Evolutionary conservation across 1,140 invertebrate genomes (phyloP), one percentile per base, ranked within the genome.

Genomic region (Theocolax elegans): DNA sequence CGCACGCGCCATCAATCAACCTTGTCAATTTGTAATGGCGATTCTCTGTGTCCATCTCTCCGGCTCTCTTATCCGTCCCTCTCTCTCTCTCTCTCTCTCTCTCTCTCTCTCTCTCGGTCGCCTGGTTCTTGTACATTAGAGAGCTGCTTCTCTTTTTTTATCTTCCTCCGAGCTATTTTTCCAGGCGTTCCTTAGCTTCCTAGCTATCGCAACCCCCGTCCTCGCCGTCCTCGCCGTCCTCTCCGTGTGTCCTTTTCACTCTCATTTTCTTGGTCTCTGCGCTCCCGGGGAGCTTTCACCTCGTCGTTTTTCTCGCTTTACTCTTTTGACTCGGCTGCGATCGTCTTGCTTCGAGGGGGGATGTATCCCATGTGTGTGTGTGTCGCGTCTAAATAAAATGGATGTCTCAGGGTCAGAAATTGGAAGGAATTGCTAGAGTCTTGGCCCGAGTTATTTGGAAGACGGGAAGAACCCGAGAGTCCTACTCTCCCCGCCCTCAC

Each of bases 21-120:
- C 77, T 85, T 86, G 86, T 87, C 86, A 87, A 86, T 87, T 87
- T 87, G 86, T 87, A 86, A 87, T 86, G 86, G 86, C 85, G 83
- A 85, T 83, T 85, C 83, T 82, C 85, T 81, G 82, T 85, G 83
- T 84, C 81, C 83, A 84, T 84, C 79, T 81, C 72, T 74, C 49
- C 10, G 17, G 13, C 2, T 7, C 42, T 31, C 42, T 19, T 17
- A 15, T 67, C 27, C n/a, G 59, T 38, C 51, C 62, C 51, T 23
- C 56, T 69, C 27, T 58, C 49, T 69, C 60, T 58, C 44, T 40
- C 58, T 40, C 21, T 63, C 35, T 27, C 38, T 66, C 35, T 42
- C 17, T 54, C 19, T 53, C 68, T 69, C 72, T 63, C 40, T 67
- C 21, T 68, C 72, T 15, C 62, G n/a, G n/a, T n/a, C n/a, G n/a